Evolutionary conservation across 1,140 invertebrate genomes (phyloP).

Genomic region (Odontomachus brunneus): DNA sequence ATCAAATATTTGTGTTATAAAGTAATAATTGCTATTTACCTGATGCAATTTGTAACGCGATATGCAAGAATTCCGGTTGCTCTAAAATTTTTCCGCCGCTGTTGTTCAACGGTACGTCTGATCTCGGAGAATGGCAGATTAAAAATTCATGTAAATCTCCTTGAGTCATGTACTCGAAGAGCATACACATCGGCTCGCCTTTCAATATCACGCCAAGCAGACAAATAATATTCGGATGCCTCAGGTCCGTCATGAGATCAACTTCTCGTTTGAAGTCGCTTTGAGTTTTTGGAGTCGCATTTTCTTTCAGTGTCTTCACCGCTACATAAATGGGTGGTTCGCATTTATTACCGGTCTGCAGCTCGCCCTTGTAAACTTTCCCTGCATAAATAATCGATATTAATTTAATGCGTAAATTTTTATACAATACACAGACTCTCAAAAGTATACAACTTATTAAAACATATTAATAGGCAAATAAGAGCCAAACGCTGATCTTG

Average conservation of each 20-base stretch:
- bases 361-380: constrained; percentile 97
- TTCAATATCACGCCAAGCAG: constrained; percentile 96
- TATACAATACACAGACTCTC: no score
- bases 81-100: constrained; percentile 89
- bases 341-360: constrained; percentile 88
- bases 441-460: no score
- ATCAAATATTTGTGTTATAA: not conserved
- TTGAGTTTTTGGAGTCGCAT: constrained; percentile 95
- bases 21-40: constrained; percentile 81
- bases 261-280: constrained; percentile 96
- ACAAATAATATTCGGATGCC: constrained; percentile 98
- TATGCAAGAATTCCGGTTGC: constrained; percentile 92
- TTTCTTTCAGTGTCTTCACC: constrained; percentile 97
- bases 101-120: constrained; percentile 88
- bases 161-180: constrained; percentile 98
- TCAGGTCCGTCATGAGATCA: constrained; percentile 96
- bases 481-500: no score
- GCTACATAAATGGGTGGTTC: constrained; percentile 91
- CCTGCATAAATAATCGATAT: constrained; percentile 81
- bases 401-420: not conserved
- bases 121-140: constrained; percentile 93
- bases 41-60: constrained; percentile 96
- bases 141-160: constrained; percentile 98
- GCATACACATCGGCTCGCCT: constrained; percentile 97
- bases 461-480: no score